These are phyloP conservation scores for Bubalus kerabau DNA, from an alignment of 2,113 vertebrate genomes.

Conservation along the genomic window DNA sequence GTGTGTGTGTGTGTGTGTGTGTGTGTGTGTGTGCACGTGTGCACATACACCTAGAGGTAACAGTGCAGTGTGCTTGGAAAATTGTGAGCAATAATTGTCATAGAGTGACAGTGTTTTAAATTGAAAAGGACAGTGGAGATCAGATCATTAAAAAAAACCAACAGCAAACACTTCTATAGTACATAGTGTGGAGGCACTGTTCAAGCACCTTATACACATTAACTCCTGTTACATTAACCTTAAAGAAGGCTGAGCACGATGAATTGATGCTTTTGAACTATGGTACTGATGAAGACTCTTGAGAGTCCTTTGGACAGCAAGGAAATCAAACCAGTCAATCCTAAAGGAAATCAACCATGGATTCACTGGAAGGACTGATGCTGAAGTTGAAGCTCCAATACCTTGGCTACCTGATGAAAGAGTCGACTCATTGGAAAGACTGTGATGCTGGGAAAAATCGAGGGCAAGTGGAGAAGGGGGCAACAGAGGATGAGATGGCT, in stretches of 20 bases:
- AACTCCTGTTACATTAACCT: not conserved
- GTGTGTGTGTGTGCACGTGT: rapidly evolving
- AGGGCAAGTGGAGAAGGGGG: not conserved
- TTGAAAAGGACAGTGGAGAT: not conserved
- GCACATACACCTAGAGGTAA: not conserved
- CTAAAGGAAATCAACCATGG: not conserved
- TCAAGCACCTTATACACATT: not conserved
- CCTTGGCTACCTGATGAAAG: not conserved
- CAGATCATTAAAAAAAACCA: not conserved
- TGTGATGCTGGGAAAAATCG: not conserved
- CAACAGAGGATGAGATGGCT: not conserved
- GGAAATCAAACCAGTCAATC: not conserved
- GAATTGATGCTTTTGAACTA: not conserved
- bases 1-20: not conserved
- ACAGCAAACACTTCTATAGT: not conserved
- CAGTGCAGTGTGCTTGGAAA: not conserved
- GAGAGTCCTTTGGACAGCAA: not conserved
- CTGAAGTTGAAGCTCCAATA: not conserved
- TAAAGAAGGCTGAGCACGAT: not conserved
- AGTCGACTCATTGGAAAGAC: not conserved
- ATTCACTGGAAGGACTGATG: not conserved
- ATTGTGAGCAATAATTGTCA: not conserved
- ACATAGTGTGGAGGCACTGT: not conserved
- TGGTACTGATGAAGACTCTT: not conserved
- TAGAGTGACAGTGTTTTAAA: not conserved